phyloP scores from a whole-genome alignment of 2,888 invertebrate genomes.

The Zeuzera pyrina region DNA sequence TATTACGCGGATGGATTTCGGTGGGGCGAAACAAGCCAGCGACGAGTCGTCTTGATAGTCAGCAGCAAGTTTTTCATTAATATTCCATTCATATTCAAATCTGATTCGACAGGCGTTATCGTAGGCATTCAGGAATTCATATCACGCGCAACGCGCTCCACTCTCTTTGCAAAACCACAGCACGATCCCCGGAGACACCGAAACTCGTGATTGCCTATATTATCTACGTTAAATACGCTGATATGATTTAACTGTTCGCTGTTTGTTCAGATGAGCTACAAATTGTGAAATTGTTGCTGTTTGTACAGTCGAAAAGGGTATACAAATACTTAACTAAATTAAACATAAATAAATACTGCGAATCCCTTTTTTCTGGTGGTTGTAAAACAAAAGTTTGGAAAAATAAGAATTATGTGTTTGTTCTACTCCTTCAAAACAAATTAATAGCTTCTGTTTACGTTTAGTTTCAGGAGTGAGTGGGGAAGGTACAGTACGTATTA shows the following conservation, averaged over 20 bases:
- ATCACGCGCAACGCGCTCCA: constrained; percentile 39
- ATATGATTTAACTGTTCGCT: constrained; percentile 22
- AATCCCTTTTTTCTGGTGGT: no score
- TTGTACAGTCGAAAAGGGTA: background rate
- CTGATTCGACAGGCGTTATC: constrained; percentile 57
- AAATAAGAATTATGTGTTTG: no score
- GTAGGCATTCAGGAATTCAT: constrained; percentile 34
- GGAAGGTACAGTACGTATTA: no score
- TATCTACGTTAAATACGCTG: constrained; percentile 37
- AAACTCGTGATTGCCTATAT: constrained; percentile 55
- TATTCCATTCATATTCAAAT: constrained; percentile 69
- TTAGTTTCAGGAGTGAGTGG: no score
- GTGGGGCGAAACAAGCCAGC: constrained; percentile 29
- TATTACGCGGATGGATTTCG: constrained; percentile 8
- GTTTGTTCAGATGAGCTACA: constrained; percentile 14
- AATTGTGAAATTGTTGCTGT: constrained; percentile 1
- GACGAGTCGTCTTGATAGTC: constrained; percentile 30
- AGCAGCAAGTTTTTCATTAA: constrained; percentile 58
- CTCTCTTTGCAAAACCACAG: constrained; percentile 37
- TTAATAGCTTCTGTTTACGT: no score
- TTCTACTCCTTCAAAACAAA: no score
- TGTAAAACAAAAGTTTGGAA: no score
- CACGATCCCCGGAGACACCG: constrained; percentile 39
- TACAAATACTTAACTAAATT: no score
- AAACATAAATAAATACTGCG: no score